A percentile compares a stretch with the other conserved stretches of the same genome.
Conservation (phyloP, 2,113 vertebrate species). For the Toxotes jaculatrix region DNA sequence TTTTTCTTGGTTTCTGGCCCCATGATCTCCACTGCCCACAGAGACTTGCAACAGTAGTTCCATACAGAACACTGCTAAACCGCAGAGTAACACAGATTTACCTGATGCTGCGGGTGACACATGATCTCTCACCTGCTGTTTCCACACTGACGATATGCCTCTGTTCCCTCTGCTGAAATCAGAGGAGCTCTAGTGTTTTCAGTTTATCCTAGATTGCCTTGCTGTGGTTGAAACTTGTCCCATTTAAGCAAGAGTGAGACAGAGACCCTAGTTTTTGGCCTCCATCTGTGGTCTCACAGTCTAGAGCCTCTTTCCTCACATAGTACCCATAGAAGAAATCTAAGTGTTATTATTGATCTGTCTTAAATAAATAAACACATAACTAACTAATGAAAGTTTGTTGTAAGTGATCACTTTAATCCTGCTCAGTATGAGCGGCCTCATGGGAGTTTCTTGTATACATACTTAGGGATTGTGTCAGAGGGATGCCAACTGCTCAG, state of each 20-base stretch:
- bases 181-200: neutral
- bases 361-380: neutral
- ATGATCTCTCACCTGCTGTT: neutral
- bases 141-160: neutral
- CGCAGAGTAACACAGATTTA: neutral
- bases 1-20: neutral
- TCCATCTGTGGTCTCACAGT: neutral
- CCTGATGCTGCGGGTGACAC: neutral
- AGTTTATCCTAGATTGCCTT: neutral
- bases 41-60: constrained; percentile 1
- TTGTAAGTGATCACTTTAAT: neutral
- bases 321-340: neutral
- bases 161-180: neutral
- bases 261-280: neutral
- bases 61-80: neutral
- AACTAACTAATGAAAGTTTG: neutral
- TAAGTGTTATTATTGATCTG: neutral
- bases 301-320: neutral
- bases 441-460: neutral
- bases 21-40: neutral
- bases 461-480: neutral
- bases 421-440: neutral
- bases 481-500: neutral
- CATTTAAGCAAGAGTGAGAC: no score
- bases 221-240: neutral